phyloP scores from a whole-genome alignment of 2,113 vertebrate genomes.

The Elephas maximus region DNA sequence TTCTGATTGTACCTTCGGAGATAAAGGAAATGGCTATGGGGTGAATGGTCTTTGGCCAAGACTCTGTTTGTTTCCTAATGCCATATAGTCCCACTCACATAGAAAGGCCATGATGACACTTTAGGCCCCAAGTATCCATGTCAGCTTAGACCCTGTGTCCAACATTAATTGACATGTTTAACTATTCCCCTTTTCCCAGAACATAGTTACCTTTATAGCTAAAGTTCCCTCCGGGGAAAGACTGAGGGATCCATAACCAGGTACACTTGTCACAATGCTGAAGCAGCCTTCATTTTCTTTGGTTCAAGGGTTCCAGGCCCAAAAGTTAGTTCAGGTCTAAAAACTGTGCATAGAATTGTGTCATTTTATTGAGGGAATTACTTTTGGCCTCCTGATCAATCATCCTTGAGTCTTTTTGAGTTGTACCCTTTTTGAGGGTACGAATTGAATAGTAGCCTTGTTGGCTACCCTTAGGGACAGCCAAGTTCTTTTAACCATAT shows the following conservation, averaged over 20 bases:
- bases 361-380: not conserved
- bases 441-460: not conserved
- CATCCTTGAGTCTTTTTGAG: not conserved
- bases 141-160: not conserved
- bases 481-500: not conserved
- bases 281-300: not conserved
- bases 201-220: not conserved
- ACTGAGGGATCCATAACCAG: not conserved
- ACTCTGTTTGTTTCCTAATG: not conserved
- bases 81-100: not conserved
- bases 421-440: not conserved
- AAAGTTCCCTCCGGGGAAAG: not conserved
- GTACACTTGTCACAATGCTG: no score
- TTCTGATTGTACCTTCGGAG: not conserved
- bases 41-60: not conserved
- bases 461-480: not conserved
- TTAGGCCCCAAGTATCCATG: not conserved
- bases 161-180: not conserved
- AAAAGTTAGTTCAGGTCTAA: not conserved
- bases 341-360: not conserved
- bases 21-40: not conserved
- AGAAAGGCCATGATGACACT: not conserved
- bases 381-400: not conserved
- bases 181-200: not conserved
- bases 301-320: not conserved